phyloP scores from a whole-genome alignment of 2,797 vertebrate species.

The Darevskia mixta region DNA sequence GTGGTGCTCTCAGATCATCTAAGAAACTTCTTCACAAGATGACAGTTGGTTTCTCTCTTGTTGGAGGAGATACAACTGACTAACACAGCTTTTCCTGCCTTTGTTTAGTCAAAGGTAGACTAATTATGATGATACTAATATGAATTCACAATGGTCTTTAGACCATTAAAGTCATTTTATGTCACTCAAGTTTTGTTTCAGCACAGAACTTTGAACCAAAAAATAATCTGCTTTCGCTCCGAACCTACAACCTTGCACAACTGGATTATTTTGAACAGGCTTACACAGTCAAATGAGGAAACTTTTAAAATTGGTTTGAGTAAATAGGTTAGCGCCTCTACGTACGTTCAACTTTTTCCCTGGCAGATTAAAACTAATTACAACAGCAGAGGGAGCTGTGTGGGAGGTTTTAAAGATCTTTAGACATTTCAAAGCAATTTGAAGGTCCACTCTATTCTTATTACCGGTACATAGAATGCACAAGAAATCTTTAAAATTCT shows the following conservation, averaged over 20 bases:
- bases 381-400: constrained; percentile 17
- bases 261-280: background rate
- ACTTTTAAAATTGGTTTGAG: background rate
- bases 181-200: background rate
- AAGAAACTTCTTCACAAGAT: background rate
- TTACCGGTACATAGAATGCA: background rate
- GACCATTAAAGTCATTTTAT: background rate
- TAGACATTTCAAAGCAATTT: background rate
- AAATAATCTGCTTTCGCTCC: background rate
- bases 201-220: background rate
- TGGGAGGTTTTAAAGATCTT: background rate
- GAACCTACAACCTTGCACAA: background rate
- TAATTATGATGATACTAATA: background rate
- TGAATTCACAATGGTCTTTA: background rate
- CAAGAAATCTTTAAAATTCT: background rate
- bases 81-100: background rate
- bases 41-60: background rate
- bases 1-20: background rate
- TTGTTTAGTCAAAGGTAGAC: background rate
- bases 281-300: background rate
- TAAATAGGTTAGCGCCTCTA: background rate
- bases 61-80: background rate
- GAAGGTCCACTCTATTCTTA: background rate
- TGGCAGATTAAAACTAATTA: background rate
- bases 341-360: background rate